These are phyloP conservation scores for Hormaphis cornu DNA, from an alignment of 1,140 invertebrate species.

Conservation along the genomic window DNA sequence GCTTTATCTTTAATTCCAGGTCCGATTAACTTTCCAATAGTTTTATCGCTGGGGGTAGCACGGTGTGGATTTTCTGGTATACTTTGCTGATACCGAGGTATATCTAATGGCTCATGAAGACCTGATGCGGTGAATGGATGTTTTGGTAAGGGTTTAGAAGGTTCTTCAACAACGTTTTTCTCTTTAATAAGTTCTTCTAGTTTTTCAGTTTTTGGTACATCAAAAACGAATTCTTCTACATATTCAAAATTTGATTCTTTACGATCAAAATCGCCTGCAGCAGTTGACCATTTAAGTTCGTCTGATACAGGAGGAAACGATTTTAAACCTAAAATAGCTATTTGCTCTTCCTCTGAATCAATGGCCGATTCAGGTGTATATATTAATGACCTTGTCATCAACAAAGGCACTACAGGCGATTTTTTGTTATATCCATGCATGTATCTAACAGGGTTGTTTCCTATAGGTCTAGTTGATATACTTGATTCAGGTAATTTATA, in stretches of 20 bases:
- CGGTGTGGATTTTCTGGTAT: slow-evolving; percentile 18
- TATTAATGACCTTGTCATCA: neutral
- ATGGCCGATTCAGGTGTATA: neutral
- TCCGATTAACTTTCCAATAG: neutral
- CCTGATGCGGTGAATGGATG: slow-evolving; percentile 35
- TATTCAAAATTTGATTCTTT: neutral
- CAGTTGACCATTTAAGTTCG: slow-evolving; percentile 39
- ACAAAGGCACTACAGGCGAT: neutral
- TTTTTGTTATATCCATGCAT: slow-evolving; percentile 22
- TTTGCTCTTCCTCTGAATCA: slow-evolving; percentile 14
- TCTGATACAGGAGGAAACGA: slow-evolving; percentile 43
- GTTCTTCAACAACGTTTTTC: neutral
- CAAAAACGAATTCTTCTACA: neutral
- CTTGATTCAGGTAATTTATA: slow-evolving; percentile 43
- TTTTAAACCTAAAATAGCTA: slow-evolving; percentile 26
- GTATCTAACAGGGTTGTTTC: slow-evolving; percentile 12
- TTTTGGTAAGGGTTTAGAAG: neutral
- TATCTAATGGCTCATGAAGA: slow-evolving; percentile 40
- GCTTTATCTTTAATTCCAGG: neutral
- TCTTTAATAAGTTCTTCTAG: neutral
- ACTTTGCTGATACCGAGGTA: slow-evolving; percentile 50
- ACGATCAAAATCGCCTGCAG: slow-evolving; percentile 15
- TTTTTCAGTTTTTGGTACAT: neutral
- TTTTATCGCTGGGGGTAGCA: neutral
- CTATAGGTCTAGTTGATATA: neutral